Conservation (phyloP, 2,113 vertebrate genomes). For the Clarias magur region DNA sequence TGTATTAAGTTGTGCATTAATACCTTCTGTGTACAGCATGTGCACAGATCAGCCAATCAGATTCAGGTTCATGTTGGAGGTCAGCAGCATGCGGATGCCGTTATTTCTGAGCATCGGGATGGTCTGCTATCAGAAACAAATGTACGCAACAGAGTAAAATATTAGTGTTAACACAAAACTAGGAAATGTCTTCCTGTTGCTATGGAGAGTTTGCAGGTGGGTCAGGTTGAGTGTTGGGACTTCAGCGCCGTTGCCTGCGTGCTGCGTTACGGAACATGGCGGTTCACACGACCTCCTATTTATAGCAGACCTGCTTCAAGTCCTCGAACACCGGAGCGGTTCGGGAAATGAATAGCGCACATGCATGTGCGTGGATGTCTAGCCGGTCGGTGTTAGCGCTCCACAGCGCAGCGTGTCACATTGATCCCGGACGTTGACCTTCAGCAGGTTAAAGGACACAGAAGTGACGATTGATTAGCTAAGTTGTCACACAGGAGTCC, state of each 20-base stretch:
- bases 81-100: not conserved
- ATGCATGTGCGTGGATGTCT: not conserved
- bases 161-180: not conserved
- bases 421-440: slow-evolving; percentile 56
- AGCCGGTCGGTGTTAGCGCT: slow-evolving; percentile 4
- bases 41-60: not conserved
- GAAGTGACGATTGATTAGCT: slow-evolving; percentile 13
- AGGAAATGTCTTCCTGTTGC: not conserved
- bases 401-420: slow-evolving; percentile 2
- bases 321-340: slow-evolving; percentile 40
- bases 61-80: not conserved
- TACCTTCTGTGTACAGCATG: not conserved
- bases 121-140: not conserved
- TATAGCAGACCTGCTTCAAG: slow-evolving; percentile 59
- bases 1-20: not conserved
- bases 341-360: slow-evolving; percentile 17
- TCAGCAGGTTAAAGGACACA: slow-evolving; percentile 41
- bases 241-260: slow-evolving; percentile 49
- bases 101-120: not conserved
- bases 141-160: not conserved
- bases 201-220: not conserved
- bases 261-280: not conserved
- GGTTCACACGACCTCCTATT: slow-evolving; percentile 59
- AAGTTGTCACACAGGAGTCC: not conserved
- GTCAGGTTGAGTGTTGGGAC: slow-evolving; percentile 46